Evolutionary conservation across 2,797 vertebrate species (phyloP).

Genomic region (Enteromius trimaculatus): DNA sequence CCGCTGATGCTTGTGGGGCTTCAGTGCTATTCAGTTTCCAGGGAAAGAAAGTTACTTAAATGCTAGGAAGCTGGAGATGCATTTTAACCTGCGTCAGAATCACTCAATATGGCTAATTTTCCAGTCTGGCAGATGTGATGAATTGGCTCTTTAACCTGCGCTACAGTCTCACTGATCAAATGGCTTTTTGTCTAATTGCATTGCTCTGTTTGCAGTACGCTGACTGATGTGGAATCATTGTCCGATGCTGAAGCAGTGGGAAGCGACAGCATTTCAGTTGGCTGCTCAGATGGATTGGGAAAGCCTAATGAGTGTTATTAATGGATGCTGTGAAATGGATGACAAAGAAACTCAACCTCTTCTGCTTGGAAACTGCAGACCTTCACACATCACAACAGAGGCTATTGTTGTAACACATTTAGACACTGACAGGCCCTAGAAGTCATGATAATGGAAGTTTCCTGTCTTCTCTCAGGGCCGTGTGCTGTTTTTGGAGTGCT

Average conservation of each 20-base stretch:
- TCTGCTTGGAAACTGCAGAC: conserved; percentile 45
- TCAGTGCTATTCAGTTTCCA: neutral
- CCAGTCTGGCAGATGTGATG: conserved; percentile 63
- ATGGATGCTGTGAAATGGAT: conserved; percentile 66
- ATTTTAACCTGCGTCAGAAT: conserved; percentile 13
- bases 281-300: conserved; percentile 63
- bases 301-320: conserved; percentile 74
- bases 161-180: conserved; percentile 73
- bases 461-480: conserved; percentile 55
- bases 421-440: neutral
- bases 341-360: neutral
- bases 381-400: conserved; percentile 27
- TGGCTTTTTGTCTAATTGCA: conserved; percentile 75
- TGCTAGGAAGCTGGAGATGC: neutral
- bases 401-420: conserved; percentile 10
- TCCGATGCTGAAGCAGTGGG: conserved; percentile 62
- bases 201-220: conserved; percentile 70
- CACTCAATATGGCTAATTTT: conserved; percentile 44
- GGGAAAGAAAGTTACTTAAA: neutral
- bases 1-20: neutral
- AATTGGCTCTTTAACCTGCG: conserved; percentile 69
- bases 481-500: conserved; percentile 41
- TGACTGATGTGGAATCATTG: conserved; percentile 64
- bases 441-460: conserved; percentile 23
- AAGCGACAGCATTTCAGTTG: conserved; percentile 54